Evolutionary conservation across 2,888 invertebrate species (phyloP).

Genomic region (Nemurella pictetii): DNA sequence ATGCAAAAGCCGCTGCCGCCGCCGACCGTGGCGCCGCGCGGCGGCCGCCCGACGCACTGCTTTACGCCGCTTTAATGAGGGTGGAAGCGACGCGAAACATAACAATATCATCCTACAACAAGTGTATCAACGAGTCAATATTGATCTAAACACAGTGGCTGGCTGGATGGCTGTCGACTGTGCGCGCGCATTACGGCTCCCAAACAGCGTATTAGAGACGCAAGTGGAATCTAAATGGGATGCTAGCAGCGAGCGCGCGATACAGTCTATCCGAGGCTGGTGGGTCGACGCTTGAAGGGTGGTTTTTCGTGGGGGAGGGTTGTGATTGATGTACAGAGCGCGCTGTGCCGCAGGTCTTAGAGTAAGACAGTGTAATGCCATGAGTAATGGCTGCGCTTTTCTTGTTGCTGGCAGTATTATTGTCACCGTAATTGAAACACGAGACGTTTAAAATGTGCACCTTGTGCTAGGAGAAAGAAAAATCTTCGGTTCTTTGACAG

Average conservation of each 20-base stretch:
- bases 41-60: neutral
- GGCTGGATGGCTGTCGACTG: slow-evolving; percentile 2
- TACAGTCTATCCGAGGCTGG: neutral
- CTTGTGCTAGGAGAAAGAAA: too few relatives aligned
- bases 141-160: slow-evolving; percentile 26
- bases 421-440: too few relatives aligned
- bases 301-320: neutral
- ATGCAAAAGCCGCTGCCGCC: neutral
- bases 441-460: too few relatives aligned
- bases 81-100: neutral
- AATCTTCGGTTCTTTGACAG: too few relatives aligned
- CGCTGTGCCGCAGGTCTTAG: too few relatives aligned
- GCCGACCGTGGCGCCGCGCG: neutral
- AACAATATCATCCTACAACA: neutral
- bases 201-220: slow-evolving; percentile 32
- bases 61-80: neutral
- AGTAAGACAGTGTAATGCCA: neutral
- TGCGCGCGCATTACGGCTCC: slow-evolving; percentile 11
- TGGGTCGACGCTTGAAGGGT: neutral
- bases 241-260: neutral
- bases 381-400: neutral
- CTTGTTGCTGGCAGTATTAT: neutral
- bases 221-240: slow-evolving; percentile 36
- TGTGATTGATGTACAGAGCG: too few relatives aligned
- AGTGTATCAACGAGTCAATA: slow-evolving; percentile 24